These are phyloP conservation scores for Oncorhynchus mykiss DNA, from an alignment of 2,113 vertebrate genomes.

Conservation along the genomic window DNA sequence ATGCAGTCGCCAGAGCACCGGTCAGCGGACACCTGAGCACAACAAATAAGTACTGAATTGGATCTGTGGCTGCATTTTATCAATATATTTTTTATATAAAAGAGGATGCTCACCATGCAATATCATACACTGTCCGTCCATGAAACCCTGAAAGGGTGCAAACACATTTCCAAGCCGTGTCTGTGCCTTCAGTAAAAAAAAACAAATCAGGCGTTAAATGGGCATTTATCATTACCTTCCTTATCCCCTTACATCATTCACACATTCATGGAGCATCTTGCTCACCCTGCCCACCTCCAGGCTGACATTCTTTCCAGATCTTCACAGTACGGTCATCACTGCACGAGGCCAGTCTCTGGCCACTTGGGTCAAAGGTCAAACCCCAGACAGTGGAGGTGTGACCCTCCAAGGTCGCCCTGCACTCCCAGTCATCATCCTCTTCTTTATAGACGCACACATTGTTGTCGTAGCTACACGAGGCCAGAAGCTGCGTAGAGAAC, in stretches of 20 bases:
- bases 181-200: constrained; percentile 54
- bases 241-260: neutral
- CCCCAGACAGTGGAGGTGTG: constrained; percentile 94
- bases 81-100: neutral
- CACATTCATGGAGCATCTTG: neutral
- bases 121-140: constrained; percentile 84
- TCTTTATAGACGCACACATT: constrained; percentile 91
- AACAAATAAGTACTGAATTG: neutral
- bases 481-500: constrained; percentile 77
- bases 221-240: neutral
- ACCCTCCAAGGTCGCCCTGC: constrained; percentile 85
- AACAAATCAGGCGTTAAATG: neutral
- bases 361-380: constrained; percentile 81
- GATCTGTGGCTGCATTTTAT: neutral
- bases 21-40: constrained; percentile 83
- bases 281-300: constrained; percentile 77
- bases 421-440: constrained; percentile 97
- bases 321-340: constrained; percentile 90
- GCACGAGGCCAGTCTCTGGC: constrained; percentile 84
- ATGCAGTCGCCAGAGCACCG: constrained; percentile 85
- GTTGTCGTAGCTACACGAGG: constrained; percentile 94
- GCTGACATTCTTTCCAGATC: constrained; percentile 81
- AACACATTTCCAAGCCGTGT: constrained; percentile 87
- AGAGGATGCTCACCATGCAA: constrained; percentile 82
- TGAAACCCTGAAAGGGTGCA: constrained; percentile 92